Conservation (phyloP, 2,797 vertebrate species). For the Pterois miles region DNA sequence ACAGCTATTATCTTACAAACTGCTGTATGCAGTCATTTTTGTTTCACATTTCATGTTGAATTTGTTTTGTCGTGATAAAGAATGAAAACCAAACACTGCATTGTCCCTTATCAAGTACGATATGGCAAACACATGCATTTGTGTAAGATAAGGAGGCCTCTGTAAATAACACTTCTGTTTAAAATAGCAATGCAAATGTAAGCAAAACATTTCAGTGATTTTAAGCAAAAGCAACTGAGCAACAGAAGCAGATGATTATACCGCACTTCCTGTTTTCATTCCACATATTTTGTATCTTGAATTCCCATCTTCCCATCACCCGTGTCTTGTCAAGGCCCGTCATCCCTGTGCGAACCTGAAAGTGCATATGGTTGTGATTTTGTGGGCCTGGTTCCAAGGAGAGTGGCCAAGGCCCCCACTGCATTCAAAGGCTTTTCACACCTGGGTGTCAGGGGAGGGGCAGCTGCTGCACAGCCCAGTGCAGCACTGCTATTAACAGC, state of each 20-base stretch:
- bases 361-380: conserved; percentile 50
- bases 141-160: conserved; percentile 37
- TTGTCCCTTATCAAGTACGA: neutral
- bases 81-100: neutral
- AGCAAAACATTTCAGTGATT: conserved; percentile 34
- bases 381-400: conserved; percentile 14
- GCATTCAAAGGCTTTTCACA: conserved; percentile 63
- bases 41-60: neutral
- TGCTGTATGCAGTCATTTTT: neutral
- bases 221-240: conserved; percentile 41
- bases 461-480: conserved; percentile 16
- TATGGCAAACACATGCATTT: conserved; percentile 20
- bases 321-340: conserved; percentile 17
- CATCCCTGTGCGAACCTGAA: conserved; percentile 31
- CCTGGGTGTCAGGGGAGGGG: conserved; percentile 46
- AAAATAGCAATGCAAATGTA: conserved; percentile 48
- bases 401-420: neutral
- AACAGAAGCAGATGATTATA: conserved; percentile 5
- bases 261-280: conserved; percentile 32
- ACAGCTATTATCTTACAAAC: conserved; percentile 26
- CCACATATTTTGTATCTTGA: conserved; percentile 25
- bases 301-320: conserved; percentile 29
- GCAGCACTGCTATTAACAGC: conserved; percentile 20
- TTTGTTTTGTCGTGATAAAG: conserved; percentile 20
- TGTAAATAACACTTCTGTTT: conserved; percentile 42